Evolutionary conservation across 2,797 vertebrate genomes (phyloP).

Genomic region (Pachyuromys duprasi): DNA sequence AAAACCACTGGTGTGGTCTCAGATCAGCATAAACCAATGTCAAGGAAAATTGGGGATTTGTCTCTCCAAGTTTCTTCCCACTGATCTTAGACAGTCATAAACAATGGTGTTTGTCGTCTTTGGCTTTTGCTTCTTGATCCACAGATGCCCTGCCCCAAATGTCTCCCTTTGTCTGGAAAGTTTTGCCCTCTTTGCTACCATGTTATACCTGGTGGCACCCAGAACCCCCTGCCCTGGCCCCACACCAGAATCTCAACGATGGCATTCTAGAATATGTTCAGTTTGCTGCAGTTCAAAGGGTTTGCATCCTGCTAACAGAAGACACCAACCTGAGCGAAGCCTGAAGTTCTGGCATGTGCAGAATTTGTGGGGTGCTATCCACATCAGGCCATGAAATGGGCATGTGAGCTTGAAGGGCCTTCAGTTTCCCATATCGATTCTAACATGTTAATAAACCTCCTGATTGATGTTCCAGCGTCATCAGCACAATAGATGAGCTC

Average conservation of each 20-base stretch:
- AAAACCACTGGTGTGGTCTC: slow-evolving; percentile 74
- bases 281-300: background rate
- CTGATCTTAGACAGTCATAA: slow-evolving; percentile 52
- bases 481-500: background rate
- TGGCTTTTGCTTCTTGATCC: slow-evolving; percentile 48
- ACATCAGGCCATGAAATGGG: slow-evolving; percentile 4
- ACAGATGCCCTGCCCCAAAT: background rate
- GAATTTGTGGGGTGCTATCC: background rate
- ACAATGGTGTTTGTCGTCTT: slow-evolving; percentile 54
- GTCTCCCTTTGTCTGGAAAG: slow-evolving; percentile 15
- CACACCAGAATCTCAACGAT: background rate
- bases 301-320: slow-evolving; percentile 25
- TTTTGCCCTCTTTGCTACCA: slow-evolving; percentile 43
- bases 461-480: background rate
- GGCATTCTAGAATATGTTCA: background rate
- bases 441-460: background rate
- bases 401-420: background rate
- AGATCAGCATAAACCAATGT: slow-evolving; percentile 71
- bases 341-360: background rate
- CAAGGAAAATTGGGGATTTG: slow-evolving; percentile 59
- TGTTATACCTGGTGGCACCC: slow-evolving; percentile 13
- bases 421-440: background rate
- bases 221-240: background rate
- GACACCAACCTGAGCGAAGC: background rate
- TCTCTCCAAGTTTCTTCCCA: slow-evolving; percentile 67